Base-by-base conservation (phyloP, 30 jellyfish, hydroid and myxozoan genomes). In the Clytia hemisphaerica region DNA sequence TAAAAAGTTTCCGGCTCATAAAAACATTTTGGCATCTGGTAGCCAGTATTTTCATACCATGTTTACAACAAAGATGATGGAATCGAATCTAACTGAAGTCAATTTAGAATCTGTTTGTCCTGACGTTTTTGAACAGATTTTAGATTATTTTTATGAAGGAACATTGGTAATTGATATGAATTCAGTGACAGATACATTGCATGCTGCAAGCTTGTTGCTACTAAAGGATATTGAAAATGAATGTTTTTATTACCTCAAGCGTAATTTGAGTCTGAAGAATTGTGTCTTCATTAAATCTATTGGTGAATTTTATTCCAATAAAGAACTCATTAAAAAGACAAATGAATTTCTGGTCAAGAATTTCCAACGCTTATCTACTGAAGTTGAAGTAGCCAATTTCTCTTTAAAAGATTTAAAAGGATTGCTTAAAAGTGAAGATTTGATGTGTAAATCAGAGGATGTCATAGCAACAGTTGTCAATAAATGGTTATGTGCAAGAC, bases 71-170 rank as follows among this genome's bases (percentile, higher is more conserved):
- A 19, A 36, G 72, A 10, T 65, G 38, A 25, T 45, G 37, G 73
- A 65, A 26, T 25, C 22, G 14, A 32, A 36, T 2, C 24, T 35
- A 26, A 65, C 46, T 15, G 78, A 65, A 26, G 21, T 65, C 3
- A 28, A 27, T 14, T 9, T 65, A 45, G 63, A 36, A 36, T 19
- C 78, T 6, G 38, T 65, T 7, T 36, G 68, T 10, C 25, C 67
- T 7, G 78, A 65, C 32, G 78, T 65, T 33, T 65, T 65, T 37
- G 78, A 65, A 45, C 67, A 65, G 63, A 45, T 65, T 32, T 37
- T 65, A 2, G 78, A 34, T 9, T 65, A 35, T 65, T 22, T 65
- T 18, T 65, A 65, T n/a, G 78, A 65, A 22, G 78, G 78, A 6
- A 33, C 37, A 16, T 65, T 65, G 21, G 44, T 21, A 14, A 65